phyloP scores from a whole-genome alignment of 2,797 vertebrate species.

The Aulostomus chinensis region DNA sequence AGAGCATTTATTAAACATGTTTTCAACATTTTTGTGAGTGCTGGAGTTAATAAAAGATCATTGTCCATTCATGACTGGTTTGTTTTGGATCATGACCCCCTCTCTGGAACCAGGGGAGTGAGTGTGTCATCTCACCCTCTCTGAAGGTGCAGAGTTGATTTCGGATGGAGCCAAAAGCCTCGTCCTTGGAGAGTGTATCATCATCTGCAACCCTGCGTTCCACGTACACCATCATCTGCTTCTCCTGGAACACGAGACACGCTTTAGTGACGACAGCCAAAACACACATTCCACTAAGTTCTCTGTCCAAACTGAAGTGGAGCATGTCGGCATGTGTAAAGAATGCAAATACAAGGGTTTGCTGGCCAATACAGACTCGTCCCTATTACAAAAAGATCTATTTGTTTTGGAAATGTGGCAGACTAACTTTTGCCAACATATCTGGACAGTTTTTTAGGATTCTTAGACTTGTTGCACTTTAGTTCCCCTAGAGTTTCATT shows the following conservation, averaged over 20 bases:
- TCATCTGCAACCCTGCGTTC: conserved; percentile 84
- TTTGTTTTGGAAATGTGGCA: conserved; percentile 32
- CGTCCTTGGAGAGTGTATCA: conserved; percentile 74
- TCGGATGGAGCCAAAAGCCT: conserved; percentile 77
- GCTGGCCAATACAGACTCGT: neutral
- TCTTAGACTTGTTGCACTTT: conserved; percentile 1
- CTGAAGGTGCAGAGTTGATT: conserved; percentile 85
- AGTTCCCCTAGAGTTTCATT: conserved; percentile 8
- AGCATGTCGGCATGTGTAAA: neutral
- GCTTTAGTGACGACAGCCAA: conserved; percentile 11
- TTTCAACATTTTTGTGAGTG: too few relatives aligned
- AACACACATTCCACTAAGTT: conserved; percentile 6
- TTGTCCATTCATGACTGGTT: too few relatives aligned
- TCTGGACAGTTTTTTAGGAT: conserved; percentile 42
- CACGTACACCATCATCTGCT: conserved; percentile 85
- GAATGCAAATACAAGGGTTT: conserved; percentile 22
- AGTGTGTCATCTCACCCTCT: conserved; percentile 71
- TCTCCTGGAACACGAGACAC: conserved; percentile 71
- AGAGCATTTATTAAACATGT: too few relatives aligned
- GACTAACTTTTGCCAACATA: conserved; percentile 15
- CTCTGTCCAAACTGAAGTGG: conserved; percentile 1
- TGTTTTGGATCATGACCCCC: neutral
- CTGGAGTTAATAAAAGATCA: too few relatives aligned
- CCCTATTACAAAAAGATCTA: conserved; percentile 13
- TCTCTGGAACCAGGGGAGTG: neutral